Conservation (phyloP, 2,888 invertebrate species). For the Tupiocoris notatus region DNA sequence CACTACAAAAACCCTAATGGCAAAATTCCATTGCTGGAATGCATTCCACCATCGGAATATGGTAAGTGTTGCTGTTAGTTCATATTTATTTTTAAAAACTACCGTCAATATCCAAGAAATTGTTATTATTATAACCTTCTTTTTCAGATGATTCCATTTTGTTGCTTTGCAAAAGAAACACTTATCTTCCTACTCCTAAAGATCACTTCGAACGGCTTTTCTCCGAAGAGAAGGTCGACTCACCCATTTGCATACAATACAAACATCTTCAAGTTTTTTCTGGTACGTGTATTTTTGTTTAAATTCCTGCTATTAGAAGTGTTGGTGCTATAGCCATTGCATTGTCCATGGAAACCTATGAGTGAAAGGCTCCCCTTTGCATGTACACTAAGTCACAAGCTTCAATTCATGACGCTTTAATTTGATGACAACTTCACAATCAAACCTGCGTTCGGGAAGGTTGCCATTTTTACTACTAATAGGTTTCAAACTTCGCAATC, state of each 20-base stretch:
- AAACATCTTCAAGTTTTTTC: conserved; percentile 63
- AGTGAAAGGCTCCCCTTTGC: too few species aligned
- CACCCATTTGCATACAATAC: conserved; percentile 61
- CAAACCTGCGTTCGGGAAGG: too few species aligned
- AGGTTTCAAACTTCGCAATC: too few species aligned
- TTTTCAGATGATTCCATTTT: conserved; percentile 47
- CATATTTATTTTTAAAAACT: not conserved
- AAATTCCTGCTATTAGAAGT: not conserved
- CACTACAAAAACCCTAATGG: conserved; percentile 64
- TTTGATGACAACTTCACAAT: too few species aligned
- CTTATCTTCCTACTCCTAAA: conserved; percentile 17
- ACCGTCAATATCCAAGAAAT: not conserved
- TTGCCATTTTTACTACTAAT: too few species aligned
- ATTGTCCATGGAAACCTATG: too few species aligned
- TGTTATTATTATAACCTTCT: not conserved
- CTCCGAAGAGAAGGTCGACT: conserved; percentile 25
- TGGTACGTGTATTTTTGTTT: conserved; percentile 9
- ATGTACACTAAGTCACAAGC: too few species aligned
- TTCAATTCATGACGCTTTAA: too few species aligned
- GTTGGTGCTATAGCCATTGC: too few species aligned
- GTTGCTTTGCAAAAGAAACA: conserved; percentile 43
- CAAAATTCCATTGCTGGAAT: conserved; percentile 66
- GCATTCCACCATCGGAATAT: conserved; percentile 83
- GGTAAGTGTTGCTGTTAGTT: conserved; percentile 58
- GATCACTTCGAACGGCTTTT: conserved; percentile 24